Base-by-base conservation (phyloP, 2,888 invertebrate species). In the Coronaproctus castanopsis region DNA sequence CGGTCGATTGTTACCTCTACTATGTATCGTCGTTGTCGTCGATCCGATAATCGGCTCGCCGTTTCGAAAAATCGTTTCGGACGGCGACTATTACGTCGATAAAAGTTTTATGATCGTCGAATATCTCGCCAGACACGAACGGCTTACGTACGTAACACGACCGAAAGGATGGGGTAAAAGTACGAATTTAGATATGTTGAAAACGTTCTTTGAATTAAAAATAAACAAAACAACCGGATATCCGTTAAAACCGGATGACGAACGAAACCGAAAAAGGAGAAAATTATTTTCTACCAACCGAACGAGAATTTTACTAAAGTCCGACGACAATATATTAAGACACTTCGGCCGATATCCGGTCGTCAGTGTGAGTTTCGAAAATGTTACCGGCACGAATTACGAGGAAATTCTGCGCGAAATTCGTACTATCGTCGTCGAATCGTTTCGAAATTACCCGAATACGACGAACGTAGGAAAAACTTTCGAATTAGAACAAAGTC, bases 91-190 rank as follows among this genome's bases (percentile, higher is more conserved):
- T 5, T 36, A 36, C 36, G 36, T 36, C 36, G 36, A 36, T 36
- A 5, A 36, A 14, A 36, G 8, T 5, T 14, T 36, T 5, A 36
- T 36, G 36, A 36, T 36, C 36, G 36, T 8, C 5, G 36, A 36
- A 14, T 36, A 36, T 14, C 14, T 36, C 8, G 36, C 8, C 36
- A 14, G 8, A 14, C 5, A 36, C 36, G 14, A 36, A 8, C 5
- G 14, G 14, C 5, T 36, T 8, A 36, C 14, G 5, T 14, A 36
- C 5, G 14, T 36, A 36, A 36, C 36, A 8, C 36, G 36, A 58
- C 58, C 58, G 21, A 53, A 36, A 10, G 54, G 54, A 2, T 58
- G 58, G 58, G 58, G 58, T 21, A 52, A 54, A 23, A 54, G 54
- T 3, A 24, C 24, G n/a, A 48, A 36, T 3, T 18, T 58, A 2